Evolutionary conservation across 1,140 invertebrate genomes (phyloP).

Genomic region (Eumaeus atala): DNA sequence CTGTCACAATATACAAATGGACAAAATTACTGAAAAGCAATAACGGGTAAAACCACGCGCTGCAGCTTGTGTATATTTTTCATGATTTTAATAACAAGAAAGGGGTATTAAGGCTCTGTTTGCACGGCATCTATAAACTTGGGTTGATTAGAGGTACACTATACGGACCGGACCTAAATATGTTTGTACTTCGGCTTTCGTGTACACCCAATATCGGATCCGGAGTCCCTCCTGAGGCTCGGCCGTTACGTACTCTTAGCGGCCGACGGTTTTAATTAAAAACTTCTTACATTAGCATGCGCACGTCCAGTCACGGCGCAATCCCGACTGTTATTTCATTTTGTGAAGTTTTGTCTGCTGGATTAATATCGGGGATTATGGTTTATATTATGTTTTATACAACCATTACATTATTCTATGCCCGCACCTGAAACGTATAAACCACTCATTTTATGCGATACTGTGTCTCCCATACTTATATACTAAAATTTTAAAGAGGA

Average conservation of each 20-base stretch:
- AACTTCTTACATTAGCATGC: constrained; percentile 72
- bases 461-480: too few species aligned
- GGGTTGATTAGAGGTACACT: constrained; percentile 58
- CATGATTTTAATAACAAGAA: constrained; percentile 44
- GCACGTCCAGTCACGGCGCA: constrained; percentile 52
- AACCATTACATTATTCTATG: too few species aligned
- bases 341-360: constrained; percentile 13
- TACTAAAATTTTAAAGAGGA: too few species aligned
- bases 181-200: constrained; percentile 67
- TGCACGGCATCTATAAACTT: constrained; percentile 43
- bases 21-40: too few species aligned
- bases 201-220: constrained; percentile 61
- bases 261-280: constrained; percentile 71
- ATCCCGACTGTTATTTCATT: constrained; percentile 66
- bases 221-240: constrained; percentile 62
- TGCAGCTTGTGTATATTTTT: constrained; percentile 5
- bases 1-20: too few species aligned
- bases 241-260: constrained; percentile 70
- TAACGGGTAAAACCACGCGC: too few species aligned
- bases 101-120: constrained; percentile 54
- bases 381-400: too few species aligned
- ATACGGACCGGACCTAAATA: constrained; percentile 66
- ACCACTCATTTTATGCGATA: too few species aligned
- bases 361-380: neutral
- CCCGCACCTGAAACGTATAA: too few species aligned